Percentiles rank a stretch among this genome's conserved stretches.
Conservation (phyloP, 2,888 invertebrate genomes). For the Folsomia manolachei region DNA sequence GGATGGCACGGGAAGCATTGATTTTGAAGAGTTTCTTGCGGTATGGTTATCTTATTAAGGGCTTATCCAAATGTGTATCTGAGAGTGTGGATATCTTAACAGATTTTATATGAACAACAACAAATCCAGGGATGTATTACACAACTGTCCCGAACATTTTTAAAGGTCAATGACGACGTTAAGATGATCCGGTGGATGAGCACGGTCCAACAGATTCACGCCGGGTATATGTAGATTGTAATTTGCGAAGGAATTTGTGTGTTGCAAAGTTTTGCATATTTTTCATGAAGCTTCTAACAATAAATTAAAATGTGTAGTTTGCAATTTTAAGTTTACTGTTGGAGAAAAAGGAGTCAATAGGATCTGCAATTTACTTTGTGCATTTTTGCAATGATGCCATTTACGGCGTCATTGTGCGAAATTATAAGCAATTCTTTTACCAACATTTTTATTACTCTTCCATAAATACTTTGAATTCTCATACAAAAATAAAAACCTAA, state of each 20-base stretch:
- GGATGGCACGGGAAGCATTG: constrained; percentile 47
- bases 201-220: constrained; percentile 44
- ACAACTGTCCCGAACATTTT: constrained; percentile 37
- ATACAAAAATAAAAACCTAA: too few species aligned
- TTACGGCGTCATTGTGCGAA: too few species aligned
- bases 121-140: constrained; percentile 20
- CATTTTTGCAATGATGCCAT: too few species aligned
- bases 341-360: too few species aligned
- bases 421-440: not conserved
- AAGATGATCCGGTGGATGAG: constrained; percentile 48
- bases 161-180: constrained; percentile 41
- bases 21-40: constrained; percentile 47
- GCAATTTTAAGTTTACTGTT: too few species aligned
- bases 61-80: not conserved
- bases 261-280: not conserved
- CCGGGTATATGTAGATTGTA: constrained; percentile 40
- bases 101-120: constrained; percentile 34
- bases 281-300: too few species aligned
- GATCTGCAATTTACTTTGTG: too few species aligned
- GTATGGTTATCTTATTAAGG: constrained; percentile 19
- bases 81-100: not conserved
- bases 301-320: too few species aligned
- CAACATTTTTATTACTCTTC: too few species aligned
- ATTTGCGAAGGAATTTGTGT: not conserved
- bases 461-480: not conserved